Evolutionary conservation across 2,888 invertebrate species (phyloP).

Genomic region (Hylaea fasciaria): DNA sequence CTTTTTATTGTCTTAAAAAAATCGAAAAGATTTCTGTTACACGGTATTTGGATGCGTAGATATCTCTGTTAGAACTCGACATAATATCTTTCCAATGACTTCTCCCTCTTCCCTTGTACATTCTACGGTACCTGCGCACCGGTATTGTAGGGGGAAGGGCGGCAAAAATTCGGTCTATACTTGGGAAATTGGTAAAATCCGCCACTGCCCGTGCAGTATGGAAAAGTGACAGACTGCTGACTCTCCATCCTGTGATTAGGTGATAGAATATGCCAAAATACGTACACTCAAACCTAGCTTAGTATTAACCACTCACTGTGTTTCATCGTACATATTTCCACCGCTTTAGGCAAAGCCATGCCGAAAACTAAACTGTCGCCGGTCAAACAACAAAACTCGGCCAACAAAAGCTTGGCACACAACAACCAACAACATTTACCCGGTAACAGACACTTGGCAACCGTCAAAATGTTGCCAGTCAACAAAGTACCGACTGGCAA

Average conservation of each 20-base stretch:
- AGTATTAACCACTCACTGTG: constrained; percentile 22
- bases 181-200: too few relatives aligned
- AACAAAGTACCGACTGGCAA: constrained; percentile 7
- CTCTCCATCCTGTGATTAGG: background rate
- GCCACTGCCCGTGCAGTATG: too few relatives aligned
- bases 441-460: constrained; percentile 7
- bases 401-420: constrained; percentile 20
- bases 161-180: too few relatives aligned
- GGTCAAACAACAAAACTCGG: constrained; percentile 13
- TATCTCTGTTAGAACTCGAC: too few relatives aligned
- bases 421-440: constrained; percentile 14
- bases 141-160: too few relatives aligned
- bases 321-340: constrained; percentile 38
- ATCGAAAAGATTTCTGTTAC: too few relatives aligned
- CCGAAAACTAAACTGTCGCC: constrained; percentile 39
- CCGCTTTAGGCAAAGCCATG: constrained; percentile 47
- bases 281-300: constrained; percentile 13
- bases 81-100: too few relatives aligned
- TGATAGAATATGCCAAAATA: constrained; percentile 21
- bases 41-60: too few relatives aligned
- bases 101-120: too few relatives aligned
- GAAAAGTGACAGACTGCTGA: too few relatives aligned
- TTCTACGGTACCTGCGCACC: too few relatives aligned
- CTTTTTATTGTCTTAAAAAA: too few relatives aligned
- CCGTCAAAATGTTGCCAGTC: background rate